phyloP scores from a whole-genome alignment of 2,113 vertebrate species.

The Cyphomyrus discorhynchus region DNA sequence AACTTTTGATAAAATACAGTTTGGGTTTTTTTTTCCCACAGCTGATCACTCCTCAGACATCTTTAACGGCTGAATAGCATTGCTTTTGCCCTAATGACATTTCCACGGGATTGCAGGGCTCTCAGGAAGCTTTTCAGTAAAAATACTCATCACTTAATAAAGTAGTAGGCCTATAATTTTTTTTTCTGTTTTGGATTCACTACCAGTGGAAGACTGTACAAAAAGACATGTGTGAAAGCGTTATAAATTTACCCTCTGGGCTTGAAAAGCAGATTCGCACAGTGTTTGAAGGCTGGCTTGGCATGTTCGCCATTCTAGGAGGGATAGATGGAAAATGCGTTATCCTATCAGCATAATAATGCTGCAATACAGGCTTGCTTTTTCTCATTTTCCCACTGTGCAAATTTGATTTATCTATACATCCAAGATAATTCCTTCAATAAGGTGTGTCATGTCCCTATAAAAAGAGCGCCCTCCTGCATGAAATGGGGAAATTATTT shows the following conservation, averaged over 20 bases:
- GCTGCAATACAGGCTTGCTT: conserved; percentile 5
- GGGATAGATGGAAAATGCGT: background rate
- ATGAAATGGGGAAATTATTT: background rate
- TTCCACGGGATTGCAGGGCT: background rate
- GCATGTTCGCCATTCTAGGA: background rate
- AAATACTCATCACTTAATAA: background rate
- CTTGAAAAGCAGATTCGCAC: conserved; percentile 10
- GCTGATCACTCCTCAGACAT: background rate
- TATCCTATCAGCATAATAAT: conserved; percentile 4
- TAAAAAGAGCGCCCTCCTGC: background rate
- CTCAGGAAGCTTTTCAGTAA: background rate
- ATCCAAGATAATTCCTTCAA: background rate
- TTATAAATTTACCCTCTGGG: background rate
- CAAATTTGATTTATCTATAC: conserved; percentile 17
- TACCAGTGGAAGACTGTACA: background rate
- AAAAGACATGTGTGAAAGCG: background rate
- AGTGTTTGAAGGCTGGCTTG: conserved; percentile 13
- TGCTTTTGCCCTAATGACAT: background rate
- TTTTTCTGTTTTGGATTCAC: background rate
- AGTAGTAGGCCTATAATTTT: background rate
- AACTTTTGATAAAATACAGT: background rate
- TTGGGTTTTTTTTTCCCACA: background rate
- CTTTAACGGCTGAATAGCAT: background rate
- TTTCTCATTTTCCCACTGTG: background rate
- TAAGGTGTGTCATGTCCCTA: background rate